phyloP scores from a whole-genome alignment of 1,140 invertebrate genomes.

The Trinorchestia longiramus region DNA sequence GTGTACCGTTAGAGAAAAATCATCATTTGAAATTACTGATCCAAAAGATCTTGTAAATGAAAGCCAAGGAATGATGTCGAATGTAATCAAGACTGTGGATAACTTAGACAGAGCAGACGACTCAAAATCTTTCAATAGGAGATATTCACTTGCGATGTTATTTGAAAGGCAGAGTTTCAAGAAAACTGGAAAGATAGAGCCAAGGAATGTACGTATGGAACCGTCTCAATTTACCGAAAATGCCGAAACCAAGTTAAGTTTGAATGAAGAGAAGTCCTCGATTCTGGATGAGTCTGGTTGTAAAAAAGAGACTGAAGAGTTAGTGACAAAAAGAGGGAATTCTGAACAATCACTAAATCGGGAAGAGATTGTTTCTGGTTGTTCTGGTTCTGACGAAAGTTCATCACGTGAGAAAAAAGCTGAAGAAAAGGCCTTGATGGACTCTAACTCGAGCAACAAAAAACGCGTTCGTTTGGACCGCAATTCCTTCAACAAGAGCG shows the following conservation, averaged over 20 bases:
- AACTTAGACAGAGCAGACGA: not conserved
- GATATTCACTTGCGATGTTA: too few relatives aligned
- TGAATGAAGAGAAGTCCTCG: not conserved
- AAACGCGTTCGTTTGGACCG: conserved; percentile 15
- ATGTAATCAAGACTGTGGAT: not conserved
- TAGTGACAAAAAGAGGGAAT: not conserved
- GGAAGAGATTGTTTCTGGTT: not conserved
- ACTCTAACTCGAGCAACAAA: not conserved
- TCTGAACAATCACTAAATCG: not conserved
- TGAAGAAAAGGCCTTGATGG: not conserved
- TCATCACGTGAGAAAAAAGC: not conserved
- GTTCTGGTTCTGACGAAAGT: not conserved
- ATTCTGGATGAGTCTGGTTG: not conserved
- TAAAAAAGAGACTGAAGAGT: not conserved
- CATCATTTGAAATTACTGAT: not conserved
- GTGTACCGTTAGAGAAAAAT: not conserved
- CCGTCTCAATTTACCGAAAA: too few relatives aligned
- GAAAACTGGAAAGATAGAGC: too few relatives aligned
- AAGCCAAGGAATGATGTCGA: not conserved
- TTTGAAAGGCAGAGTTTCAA: too few relatives aligned
- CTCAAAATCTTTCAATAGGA: not conserved
- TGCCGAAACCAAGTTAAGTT: not conserved
- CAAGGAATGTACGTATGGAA: too few relatives aligned
- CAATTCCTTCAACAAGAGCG: conserved; percentile 32
- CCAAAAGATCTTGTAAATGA: not conserved